Base-by-base conservation (phyloP, 1,140 invertebrate species). In the Planococcus citri region DNA sequence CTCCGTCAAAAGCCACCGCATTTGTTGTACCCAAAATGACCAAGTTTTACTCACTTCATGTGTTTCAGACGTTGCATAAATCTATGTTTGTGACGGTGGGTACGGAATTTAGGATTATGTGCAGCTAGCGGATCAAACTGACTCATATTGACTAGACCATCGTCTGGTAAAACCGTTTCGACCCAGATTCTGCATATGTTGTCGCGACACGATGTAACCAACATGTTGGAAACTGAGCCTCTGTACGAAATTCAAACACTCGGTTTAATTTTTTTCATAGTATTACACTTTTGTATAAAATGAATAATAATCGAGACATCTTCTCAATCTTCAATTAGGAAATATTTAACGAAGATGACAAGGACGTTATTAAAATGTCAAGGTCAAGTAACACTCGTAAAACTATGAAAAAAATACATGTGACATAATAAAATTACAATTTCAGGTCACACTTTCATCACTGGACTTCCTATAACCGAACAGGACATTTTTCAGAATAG, bases 181-280 rank as follows among this genome's bases (percentile, higher is more conserved):
- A 94, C 92, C 97, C 97, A 99, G 73, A 99, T 87, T 68, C 97
- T 87, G 77, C 95, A 98, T 73, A 98, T 98, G 80, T 98, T 98
- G 79, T 99, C 97, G 74, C 91, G 84, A 81, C 96, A 98, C 17
- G 95, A 98, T 61, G 97, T 98, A 27, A 99, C 92, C 73, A 99
- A 79, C 87, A 97, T 96, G 80, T 99, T 98, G 68, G 93, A 94
- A 29, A 98, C 93, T 68, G 94, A 92, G 24, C 93, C 92, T 76
- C 93, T 95, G 78, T 29, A 80, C 79, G 72, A 74, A 73, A 27
- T 14, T 27, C 1, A 25, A n/a, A n/a, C n/a, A n/a, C n/a, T n/a
- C n/a, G n/a, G n/a, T n/a, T n/a, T n/a, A n/a, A n/a, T 27, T 41
- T 24, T 2, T 41, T 51, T 57, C n/a, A 1, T 20, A 22, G 37